Evolutionary conservation across 2,888 invertebrate genomes (phyloP).

Genomic region (Tachina grossa): DNA sequence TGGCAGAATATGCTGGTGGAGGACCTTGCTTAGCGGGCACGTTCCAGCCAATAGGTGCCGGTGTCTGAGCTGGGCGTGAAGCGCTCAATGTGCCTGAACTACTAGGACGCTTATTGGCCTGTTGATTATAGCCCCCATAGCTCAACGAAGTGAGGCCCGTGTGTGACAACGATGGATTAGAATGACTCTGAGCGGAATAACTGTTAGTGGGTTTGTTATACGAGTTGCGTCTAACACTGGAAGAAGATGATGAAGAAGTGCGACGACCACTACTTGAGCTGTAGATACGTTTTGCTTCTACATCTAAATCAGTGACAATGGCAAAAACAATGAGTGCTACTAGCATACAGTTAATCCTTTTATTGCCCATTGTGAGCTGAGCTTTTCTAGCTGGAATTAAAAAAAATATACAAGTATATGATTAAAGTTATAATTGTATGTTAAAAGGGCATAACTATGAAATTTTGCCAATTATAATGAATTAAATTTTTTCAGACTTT

Average conservation of each 20-base stretch:
- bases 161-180: conserved; percentile 73
- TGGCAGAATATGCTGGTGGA: conserved; percentile 80
- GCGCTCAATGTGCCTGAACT: conserved; percentile 39
- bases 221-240: conserved; percentile 71
- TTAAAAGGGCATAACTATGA: too few species aligned
- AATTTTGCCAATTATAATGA: too few species aligned
- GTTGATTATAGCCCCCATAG: conserved; percentile 74
- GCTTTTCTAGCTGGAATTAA: conserved; percentile 36
- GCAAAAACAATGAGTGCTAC: conserved; percentile 69
- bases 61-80: conserved; percentile 54
- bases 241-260: conserved; percentile 70
- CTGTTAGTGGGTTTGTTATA: conserved; percentile 43
- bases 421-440: neutral
- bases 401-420: neutral
- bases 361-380: conserved; percentile 43
- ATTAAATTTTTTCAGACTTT: conserved; percentile 8
- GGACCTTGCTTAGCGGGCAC: conserved; percentile 80
- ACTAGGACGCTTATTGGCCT: conserved; percentile 60
- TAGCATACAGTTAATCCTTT: conserved; percentile 34
- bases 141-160: conserved; percentile 76
- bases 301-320: conserved; percentile 57
- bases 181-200: conserved; percentile 58
- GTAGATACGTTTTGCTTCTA: conserved; percentile 76
- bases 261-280: conserved; percentile 74
- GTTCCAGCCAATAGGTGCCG: conserved; percentile 80